Conservation (phyloP, 2,888 invertebrate species). For the Endotricha flammealis region DNA sequence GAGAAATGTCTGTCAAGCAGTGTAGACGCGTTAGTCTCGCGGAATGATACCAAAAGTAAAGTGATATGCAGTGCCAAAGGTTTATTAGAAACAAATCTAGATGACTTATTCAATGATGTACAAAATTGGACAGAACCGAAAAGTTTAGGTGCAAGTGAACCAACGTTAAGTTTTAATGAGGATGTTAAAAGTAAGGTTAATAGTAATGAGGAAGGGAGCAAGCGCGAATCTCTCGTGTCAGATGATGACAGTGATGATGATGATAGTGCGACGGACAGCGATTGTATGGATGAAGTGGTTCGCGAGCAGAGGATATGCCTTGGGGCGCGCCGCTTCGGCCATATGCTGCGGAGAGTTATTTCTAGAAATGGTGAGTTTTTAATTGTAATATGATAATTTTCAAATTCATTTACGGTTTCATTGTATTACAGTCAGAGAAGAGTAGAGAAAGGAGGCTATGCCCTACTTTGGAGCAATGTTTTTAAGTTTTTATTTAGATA, state of each 20-base stretch:
- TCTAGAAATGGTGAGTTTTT: slow-evolving; percentile 72
- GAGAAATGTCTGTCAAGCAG: slow-evolving; percentile 63
- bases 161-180: slow-evolving; percentile 53
- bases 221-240: slow-evolving; percentile 62
- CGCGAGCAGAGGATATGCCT: slow-evolving; percentile 65
- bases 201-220: too few species aligned
- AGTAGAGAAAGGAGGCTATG: too few species aligned
- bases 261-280: slow-evolving; percentile 63
- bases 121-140: slow-evolving; percentile 60
- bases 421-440: too few species aligned
- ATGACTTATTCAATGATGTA: slow-evolving; percentile 65
- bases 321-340: slow-evolving; percentile 68
- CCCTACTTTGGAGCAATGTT: too few species aligned
- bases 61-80: slow-evolving; percentile 78
- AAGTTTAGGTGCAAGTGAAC: slow-evolving; percentile 67
- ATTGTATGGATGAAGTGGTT: slow-evolving; percentile 60
- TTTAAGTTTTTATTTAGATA: too few species aligned
- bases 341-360: slow-evolving; percentile 63
- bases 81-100: slow-evolving; percentile 75
- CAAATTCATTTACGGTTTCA: too few species aligned
- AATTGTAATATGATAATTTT: too few species aligned
- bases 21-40: slow-evolving; percentile 58
- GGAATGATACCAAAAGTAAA: slow-evolving; percentile 61
- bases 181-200: slow-evolving; percentile 39
- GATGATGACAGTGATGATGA: slow-evolving; percentile 62